A percentile compares a stretch with the other conserved stretches of the same genome.
These are phyloP conservation scores for Apantesis nais DNA, from an alignment of 2,888 invertebrate species.

Conservation along the genomic window DNA sequence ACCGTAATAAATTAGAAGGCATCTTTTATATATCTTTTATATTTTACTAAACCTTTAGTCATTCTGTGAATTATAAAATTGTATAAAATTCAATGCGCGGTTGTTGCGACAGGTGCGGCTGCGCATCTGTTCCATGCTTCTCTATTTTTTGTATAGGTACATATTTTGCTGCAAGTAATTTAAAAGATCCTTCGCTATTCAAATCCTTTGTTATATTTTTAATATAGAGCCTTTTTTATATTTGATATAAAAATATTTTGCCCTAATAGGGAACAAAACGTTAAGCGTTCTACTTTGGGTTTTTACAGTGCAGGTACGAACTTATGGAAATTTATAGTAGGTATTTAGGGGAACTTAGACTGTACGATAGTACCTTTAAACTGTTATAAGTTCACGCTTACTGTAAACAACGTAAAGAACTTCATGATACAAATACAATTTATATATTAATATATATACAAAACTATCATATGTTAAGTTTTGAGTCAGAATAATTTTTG, in stretches of 20 bases:
- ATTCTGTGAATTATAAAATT: slow-evolving; percentile 28
- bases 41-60: neutral
- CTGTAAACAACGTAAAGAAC: too few relatives aligned
- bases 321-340: too few relatives aligned
- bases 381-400: too few relatives aligned
- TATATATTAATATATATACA: too few relatives aligned
- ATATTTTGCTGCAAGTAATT: neutral
- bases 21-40: neutral
- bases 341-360: too few relatives aligned
- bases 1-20: neutral
- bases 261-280: too few relatives aligned
- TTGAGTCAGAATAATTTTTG: neutral
- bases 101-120: slow-evolving; percentile 54
- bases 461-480: neutral
- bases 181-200: slow-evolving; percentile 15
- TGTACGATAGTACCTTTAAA: too few relatives aligned
- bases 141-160: slow-evolving; percentile 4
- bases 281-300: too few relatives aligned
- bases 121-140: slow-evolving; percentile 48
- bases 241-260: neutral
- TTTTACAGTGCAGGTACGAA: too few relatives aligned
- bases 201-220: slow-evolving; percentile 31
- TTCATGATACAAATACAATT: too few relatives aligned
- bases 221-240: neutral
- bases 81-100: slow-evolving; percentile 27